These are phyloP conservation scores for Rotaria sp. DNA, from an alignment of 2,888 invertebrate species.

Conservation along the genomic window DNA sequence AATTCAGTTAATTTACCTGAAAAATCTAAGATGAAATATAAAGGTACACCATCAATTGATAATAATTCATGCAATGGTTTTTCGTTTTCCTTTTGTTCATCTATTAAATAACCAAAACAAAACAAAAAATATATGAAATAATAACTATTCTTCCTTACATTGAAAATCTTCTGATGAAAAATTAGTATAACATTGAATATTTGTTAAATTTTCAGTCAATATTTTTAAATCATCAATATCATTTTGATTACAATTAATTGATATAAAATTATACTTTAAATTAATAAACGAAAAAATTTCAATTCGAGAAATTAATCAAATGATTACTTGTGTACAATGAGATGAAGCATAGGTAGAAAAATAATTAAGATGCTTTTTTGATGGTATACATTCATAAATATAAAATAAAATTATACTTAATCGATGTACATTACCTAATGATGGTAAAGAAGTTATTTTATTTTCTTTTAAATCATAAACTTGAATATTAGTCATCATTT, in stretches of 20 bases:
- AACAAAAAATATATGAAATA: background rate
- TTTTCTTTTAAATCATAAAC: background rate
- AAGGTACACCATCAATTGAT: background rate
- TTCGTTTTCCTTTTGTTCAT: background rate
- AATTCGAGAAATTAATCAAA: background rate
- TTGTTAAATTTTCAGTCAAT: background rate
- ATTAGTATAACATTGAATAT: slow-evolving; percentile 11
- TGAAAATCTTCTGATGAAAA: background rate
- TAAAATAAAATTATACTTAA: background rate
- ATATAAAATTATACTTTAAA: background rate
- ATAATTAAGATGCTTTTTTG: background rate
- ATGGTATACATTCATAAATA: background rate
- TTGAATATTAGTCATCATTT: background rate
- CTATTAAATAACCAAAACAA: background rate
- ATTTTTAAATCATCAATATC: background rate
- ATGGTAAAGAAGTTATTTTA: background rate
- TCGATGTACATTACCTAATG: background rate
- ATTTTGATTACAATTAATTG: background rate
- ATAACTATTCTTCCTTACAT: background rate
- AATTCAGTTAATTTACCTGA: background rate
- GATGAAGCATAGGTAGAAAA: background rate
- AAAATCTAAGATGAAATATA: background rate
- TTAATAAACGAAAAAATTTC: background rate
- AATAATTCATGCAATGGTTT: background rate
- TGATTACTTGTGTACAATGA: background rate